Evolutionary conservation across 2,113 vertebrate genomes (phyloP), one percentile per base, ranked within the genome.

Genomic region (Symphodus melops): DNA sequence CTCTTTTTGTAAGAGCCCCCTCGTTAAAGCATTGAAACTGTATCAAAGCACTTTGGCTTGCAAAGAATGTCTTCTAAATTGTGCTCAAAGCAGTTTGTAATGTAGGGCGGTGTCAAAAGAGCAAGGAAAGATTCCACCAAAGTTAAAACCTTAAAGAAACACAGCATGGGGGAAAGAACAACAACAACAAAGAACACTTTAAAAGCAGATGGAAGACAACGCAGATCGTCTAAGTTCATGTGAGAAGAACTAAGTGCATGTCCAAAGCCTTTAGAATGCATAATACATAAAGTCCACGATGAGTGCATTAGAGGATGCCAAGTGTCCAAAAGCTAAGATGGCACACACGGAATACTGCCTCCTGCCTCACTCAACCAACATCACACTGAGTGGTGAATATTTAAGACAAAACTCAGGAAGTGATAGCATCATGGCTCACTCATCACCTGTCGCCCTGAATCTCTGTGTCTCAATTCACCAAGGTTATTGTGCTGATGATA

Each of bases 261-360:
- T 51, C 48, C 9, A 51, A 8, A 51, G 48, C 6, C 17, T 51
- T 51, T 51, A n/a, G 17, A 9, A 51, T 51, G 19, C 48, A 51
- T 51, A n/a, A 51, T 51, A n/a, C 19, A 51, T n/a, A n/a, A 51
- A 51, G 48, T 51, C 48, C 48, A 51, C 48, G 48, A 20, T 51
- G 48, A 51, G 48, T 51, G 48, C 48, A 51, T n/a, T n/a, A 13
- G 48, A 51, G 48, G 48, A 9, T n/a, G 48, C 48, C 8, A 9
- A 51, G n/a, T 51, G 19, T 51, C 48, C 48, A 51, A n/a, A 51
- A 51, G 48, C 19, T 3, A 51, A n/a, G 19, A 20, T 51, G 48
- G 7, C 7, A 51, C 14, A 51, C 19, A 9, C 19, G 10, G 48
- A 51, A 51, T 9, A 51, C 17, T 51, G 7, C 28, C 48, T 16